Base-by-base conservation (phyloP, 2,113 vertebrate species). In the Odocoileus hemionus region DNA sequence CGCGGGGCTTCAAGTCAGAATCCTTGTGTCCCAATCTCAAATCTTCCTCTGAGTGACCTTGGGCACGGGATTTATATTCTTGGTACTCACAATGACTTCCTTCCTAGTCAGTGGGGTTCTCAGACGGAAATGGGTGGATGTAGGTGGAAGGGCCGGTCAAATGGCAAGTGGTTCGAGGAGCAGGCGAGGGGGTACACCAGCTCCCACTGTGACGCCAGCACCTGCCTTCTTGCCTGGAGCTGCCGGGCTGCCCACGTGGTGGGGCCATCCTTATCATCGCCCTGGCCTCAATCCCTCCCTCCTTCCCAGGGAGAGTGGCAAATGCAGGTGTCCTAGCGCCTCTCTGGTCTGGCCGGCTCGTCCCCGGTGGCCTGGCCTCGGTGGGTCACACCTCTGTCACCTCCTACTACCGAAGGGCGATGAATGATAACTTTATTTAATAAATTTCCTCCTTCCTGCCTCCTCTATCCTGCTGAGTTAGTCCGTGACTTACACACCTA, bases 371-470 rank as follows among this genome's bases (percentile, higher is more conserved):
- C 87, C 96, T 96, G 97, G 95, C 95, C 90, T 33, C 43, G 23
- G 39, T 11, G 45, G 94, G 91, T 96, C 79, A 91, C 70, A 97
- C 85, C 70, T 96, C 36, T 45, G 17, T 94, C 95, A 88, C 76
- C 83, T 86, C 87, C 95, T 94, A 15, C 94, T 91, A 61, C 94
- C 92, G 74, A 98, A 82, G 92, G 98, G 98, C 98, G 98, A 98
- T 94, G 98, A 98, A 99, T 98, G 97, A 97, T 79, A 97, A 97
- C 97, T 98, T 99, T 99, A 99, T 99, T 98, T 98, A 97, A 57
- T 93, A 97, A 98, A 98, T 99, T 98, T 98, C 94, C 97, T 97
- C 96, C 97, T 93, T 91, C 97, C 96, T 96, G 97, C 57, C 84
- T 78, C 79, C 45, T 95, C 70, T 86, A 86, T 58, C 87, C 93